Conservation (phyloP, 2,888 invertebrate species). For the Melinaea menophilus region DNA sequence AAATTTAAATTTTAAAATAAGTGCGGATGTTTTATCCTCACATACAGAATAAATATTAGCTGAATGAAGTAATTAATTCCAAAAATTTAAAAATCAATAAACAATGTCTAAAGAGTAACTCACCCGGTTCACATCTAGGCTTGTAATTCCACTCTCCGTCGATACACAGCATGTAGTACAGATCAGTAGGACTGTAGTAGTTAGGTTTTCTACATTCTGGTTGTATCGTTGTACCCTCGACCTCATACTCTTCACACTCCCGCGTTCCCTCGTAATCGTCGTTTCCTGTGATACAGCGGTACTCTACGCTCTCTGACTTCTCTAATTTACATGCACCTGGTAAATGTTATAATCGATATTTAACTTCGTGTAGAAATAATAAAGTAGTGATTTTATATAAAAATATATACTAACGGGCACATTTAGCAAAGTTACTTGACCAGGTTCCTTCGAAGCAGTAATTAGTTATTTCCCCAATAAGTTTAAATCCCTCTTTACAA, state of each 20-base stretch:
- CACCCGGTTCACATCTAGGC: constrained; percentile 52
- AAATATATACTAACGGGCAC: constrained; percentile 43
- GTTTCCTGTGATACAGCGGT: constrained; percentile 40
- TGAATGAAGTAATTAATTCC: no score
- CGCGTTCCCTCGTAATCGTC: constrained; percentile 36
- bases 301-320: constrained; percentile 43
- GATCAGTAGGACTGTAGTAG: constrained; percentile 43
- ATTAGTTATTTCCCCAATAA: constrained; percentile 32
- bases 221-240: constrained; percentile 42
- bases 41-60: no score
- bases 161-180: constrained; percentile 47
- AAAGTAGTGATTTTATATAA: background rate
- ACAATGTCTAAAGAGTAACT: constrained; percentile 27
- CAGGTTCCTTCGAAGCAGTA: constrained; percentile 50
- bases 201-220: constrained; percentile 48
- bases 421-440: constrained; percentile 37
- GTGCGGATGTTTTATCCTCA: no score
- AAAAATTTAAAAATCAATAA: no score
- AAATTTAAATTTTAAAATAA: no score
- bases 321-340: constrained; percentile 49
- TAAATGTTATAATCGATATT: constrained; percentile 7
- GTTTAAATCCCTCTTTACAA: constrained; percentile 48
- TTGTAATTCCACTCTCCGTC: constrained; percentile 49
- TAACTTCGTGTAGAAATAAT: background rate
- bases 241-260: constrained; percentile 43